Percentiles rank a stretch among this genome's conserved stretches.
Evolutionary conservation across 2,888 invertebrate genomes (phyloP).

Genomic region (Netelia inedita): DNA sequence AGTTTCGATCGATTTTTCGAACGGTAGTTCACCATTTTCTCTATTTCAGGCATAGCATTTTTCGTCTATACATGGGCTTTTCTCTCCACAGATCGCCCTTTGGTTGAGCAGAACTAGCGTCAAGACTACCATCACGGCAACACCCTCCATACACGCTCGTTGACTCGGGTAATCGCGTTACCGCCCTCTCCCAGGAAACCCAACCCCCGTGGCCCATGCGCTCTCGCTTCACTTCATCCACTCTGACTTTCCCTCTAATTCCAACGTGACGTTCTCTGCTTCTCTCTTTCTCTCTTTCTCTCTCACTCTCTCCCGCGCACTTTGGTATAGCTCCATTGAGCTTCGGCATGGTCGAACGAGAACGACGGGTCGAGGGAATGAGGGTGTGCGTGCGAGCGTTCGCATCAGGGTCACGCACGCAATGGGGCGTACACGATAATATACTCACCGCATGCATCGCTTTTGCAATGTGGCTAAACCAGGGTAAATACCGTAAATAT

Average conservation of each 20-base stretch:
- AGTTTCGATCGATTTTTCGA: constrained; percentile 16
- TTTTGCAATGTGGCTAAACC: constrained; percentile 5
- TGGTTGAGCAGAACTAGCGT: constrained; percentile 19
- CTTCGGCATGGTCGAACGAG: constrained; percentile 26
- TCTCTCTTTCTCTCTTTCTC: constrained; percentile 27
- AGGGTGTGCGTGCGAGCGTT: constrained; percentile 26
- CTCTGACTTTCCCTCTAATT: constrained; percentile 71
- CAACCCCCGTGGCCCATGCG: constrained; percentile 46
- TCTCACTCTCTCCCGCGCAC: not conserved
- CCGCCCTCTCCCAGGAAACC: constrained; percentile 58
- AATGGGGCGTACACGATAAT: constrained; percentile 57
- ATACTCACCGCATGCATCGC: not conserved
- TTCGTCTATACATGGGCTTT: not conserved
- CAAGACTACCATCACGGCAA: constrained; percentile 18
- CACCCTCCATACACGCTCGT: constrained; percentile 63
- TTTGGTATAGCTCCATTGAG: not conserved
- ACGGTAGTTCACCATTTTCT: not conserved
- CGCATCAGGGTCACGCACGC: constrained; percentile 53
- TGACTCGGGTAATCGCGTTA: constrained; percentile 69
- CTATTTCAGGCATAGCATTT: constrained; percentile 14
- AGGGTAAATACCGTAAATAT: constrained; percentile 48
- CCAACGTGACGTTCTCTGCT: constrained; percentile 57
- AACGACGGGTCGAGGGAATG: constrained; percentile 8
- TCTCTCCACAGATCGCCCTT: constrained; percentile 41
- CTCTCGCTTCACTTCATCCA: constrained; percentile 57